Conservation (phyloP, 2,113 vertebrate genomes). For the Ptilonorhynchus violaceus region DNA sequence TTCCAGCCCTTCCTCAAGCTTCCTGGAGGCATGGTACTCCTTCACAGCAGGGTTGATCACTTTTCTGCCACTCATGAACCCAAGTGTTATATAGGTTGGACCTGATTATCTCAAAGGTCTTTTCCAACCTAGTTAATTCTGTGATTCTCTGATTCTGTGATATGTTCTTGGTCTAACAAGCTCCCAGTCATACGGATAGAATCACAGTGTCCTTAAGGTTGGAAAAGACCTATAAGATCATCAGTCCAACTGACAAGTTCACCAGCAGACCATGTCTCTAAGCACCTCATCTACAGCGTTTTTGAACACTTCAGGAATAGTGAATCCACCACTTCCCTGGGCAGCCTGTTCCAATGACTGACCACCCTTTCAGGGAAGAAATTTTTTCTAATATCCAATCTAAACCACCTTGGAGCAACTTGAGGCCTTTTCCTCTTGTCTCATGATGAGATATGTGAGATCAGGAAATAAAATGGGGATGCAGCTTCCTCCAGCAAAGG, state of each 20-base stretch:
- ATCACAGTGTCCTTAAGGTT: background rate
- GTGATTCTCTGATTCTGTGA: too few species aligned
- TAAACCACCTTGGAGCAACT: background rate
- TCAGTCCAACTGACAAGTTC: background rate
- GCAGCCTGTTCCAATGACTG: background rate
- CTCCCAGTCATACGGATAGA: background rate
- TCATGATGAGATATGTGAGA: background rate
- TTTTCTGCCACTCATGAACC: background rate
- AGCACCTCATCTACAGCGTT: background rate
- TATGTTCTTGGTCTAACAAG: background rate
- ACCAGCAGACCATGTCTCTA: background rate
- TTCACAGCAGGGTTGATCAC: background rate
- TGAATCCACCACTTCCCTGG: background rate
- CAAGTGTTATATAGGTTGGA: background rate
- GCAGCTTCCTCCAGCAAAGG: background rate
- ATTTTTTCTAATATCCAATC: accelerated
- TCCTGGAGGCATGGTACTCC: background rate
- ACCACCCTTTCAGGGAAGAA: background rate
- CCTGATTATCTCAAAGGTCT: too few species aligned
- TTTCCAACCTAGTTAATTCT: too few species aligned
- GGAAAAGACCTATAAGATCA: background rate
- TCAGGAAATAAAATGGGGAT: background rate
- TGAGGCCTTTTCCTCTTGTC: background rate
- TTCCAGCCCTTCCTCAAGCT: background rate
- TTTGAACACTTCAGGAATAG: background rate